phyloP scores from a whole-genome alignment of 2,113 vertebrate species.

The Pterocles burchelli region DNA sequence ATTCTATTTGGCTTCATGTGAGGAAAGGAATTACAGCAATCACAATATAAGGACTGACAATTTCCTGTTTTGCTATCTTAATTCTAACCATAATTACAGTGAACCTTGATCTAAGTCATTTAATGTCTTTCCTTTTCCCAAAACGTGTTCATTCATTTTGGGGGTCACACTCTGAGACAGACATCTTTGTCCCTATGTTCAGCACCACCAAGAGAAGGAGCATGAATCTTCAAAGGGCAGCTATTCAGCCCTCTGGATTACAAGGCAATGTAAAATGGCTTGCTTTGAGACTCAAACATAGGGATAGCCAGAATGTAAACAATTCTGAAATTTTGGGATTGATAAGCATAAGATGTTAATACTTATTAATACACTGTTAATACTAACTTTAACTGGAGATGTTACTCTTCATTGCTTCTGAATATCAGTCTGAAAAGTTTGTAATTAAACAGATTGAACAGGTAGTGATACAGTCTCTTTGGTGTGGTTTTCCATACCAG shows the following conservation, averaged over 20 bases:
- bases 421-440: neutral
- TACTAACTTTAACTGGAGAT: neutral
- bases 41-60: neutral
- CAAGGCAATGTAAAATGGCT: neutral
- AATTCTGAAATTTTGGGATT: neutral
- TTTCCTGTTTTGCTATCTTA: neutral
- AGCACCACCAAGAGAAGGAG: neutral
- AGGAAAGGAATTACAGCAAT: neutral
- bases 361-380: neutral
- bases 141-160: neutral
- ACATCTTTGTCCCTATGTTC: neutral
- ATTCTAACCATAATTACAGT: neutral
- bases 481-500: neutral
- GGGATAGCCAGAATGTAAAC: neutral
- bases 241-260: neutral
- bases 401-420: neutral
- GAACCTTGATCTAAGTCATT: neutral
- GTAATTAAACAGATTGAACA: neutral
- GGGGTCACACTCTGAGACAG: neutral
- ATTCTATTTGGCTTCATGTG: neutral
- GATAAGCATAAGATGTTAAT: neutral
- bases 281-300: neutral
- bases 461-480: neutral
- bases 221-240: neutral
- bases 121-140: neutral